Conservation (phyloP, 2,113 vertebrate species). For the Gorsachius goisagi region DNA sequence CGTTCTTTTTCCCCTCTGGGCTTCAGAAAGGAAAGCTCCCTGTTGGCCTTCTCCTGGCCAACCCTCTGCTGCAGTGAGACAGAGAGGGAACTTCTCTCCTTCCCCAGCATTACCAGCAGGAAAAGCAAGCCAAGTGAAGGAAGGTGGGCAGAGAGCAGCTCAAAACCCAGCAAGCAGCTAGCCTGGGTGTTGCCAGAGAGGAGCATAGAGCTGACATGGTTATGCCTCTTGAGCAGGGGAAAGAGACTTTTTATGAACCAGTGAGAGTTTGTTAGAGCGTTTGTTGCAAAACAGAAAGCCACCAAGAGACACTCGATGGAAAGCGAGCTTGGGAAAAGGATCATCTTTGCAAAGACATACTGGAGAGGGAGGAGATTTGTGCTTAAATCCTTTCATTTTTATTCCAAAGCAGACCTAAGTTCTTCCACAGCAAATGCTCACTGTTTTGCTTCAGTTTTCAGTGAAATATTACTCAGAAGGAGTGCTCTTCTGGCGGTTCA, state of each 20-base stretch:
- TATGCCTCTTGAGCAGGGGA: neutral
- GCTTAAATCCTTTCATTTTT: neutral
- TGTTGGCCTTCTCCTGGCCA: neutral
- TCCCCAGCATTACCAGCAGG: neutral
- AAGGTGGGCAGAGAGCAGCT: neutral
- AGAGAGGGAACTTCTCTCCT: neutral
- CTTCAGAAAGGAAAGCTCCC: neutral
- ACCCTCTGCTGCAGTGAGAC: neutral
- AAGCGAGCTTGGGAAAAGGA: neutral
- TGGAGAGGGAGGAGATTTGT: neutral
- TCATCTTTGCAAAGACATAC: neutral
- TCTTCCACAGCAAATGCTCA: neutral
- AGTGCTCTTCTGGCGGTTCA: neutral
- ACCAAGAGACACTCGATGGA: accelerated
- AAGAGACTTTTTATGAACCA: neutral
- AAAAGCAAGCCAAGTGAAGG: neutral
- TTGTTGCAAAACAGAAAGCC: neutral
- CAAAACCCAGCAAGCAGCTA: accelerated
- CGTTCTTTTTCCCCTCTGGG: neutral
- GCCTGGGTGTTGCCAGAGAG: neutral
- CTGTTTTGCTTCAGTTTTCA: neutral
- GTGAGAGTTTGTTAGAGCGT: neutral
- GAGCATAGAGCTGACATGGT: neutral
- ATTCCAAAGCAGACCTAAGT: neutral
- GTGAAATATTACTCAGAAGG: neutral